Conservation (phyloP, 2,888 invertebrate genomes). For the Andrena camellia region DNA sequence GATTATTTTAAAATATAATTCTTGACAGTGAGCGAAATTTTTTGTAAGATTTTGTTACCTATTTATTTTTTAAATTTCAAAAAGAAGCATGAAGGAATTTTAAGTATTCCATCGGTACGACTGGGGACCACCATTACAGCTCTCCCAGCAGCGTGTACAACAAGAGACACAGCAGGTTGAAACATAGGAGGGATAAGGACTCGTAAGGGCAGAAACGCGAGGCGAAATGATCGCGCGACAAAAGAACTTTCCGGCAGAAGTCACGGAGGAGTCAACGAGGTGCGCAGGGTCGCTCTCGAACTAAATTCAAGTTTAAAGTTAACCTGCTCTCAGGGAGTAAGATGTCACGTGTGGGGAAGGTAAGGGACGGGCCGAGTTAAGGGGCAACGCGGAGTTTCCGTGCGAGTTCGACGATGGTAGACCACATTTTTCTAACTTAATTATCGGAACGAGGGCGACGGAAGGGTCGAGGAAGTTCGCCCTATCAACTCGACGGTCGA, state of each 20-base stretch:
- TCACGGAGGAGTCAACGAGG: slow-evolving; percentile 62
- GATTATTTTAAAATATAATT: no score
- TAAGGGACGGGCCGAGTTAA: slow-evolving; percentile 56
- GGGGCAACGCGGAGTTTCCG: slow-evolving; percentile 57
- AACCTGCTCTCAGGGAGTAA: slow-evolving; percentile 33
- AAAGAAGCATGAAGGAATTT: not conserved
- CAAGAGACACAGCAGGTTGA: slow-evolving; percentile 3
- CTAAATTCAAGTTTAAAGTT: slow-evolving; percentile 76
- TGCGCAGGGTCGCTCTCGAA: slow-evolving; percentile 45
- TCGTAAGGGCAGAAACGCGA: not conserved
- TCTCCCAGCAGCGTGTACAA: not conserved
- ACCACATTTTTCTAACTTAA: slow-evolving; percentile 81
- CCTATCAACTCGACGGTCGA: slow-evolving; percentile 62
- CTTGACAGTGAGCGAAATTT: no score
- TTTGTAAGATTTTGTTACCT: no score
- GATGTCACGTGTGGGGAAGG: slow-evolving; percentile 31
- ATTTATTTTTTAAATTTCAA: not conserved
- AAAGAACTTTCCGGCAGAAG: slow-evolving; percentile 56
- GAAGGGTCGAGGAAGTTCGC: slow-evolving; percentile 64
- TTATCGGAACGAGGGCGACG: slow-evolving; percentile 75
- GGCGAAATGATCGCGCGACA: slow-evolving; percentile 49
- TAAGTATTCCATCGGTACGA: not conserved
- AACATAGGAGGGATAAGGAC: not conserved
- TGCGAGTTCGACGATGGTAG: slow-evolving; percentile 68
- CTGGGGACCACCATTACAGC: not conserved